Conservation (phyloP, 2,888 invertebrate genomes). For the Lochmaea crataegi region DNA sequence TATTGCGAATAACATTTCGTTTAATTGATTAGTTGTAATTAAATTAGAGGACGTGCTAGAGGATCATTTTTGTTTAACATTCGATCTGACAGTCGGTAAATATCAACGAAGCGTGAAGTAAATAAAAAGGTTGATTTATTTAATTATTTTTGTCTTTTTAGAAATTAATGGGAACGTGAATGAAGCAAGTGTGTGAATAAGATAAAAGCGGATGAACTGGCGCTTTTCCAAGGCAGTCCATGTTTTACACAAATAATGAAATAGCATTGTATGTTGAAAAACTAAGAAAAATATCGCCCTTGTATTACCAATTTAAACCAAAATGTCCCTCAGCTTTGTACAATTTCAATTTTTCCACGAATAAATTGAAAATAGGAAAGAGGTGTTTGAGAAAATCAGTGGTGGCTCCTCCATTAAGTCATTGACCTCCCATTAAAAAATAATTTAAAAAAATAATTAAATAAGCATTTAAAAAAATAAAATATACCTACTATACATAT, state of each 20-base stretch:
- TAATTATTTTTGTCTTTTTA: not conserved
- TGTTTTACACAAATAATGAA: not conserved
- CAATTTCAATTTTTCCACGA: too few species aligned
- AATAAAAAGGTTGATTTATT: not conserved
- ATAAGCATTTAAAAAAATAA: too few species aligned
- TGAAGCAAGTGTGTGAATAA: not conserved
- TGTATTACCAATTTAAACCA: too few species aligned
- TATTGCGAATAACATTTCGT: not conserved
- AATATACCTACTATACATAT: too few species aligned
- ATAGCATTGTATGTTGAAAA: not conserved
- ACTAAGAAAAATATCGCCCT: too few species aligned
- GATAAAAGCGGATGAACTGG: not conserved
- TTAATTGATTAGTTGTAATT: not conserved
- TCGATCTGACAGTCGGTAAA: not conserved
- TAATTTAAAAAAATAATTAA: too few species aligned
- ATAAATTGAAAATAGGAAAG: too few species aligned
- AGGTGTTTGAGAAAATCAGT: too few species aligned
- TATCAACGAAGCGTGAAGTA: not conserved
- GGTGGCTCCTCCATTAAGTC: too few species aligned
- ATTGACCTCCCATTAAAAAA: too few species aligned
- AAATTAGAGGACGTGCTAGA: slow-evolving; percentile 1
- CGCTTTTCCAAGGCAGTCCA: not conserved
- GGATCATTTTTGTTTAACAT: not conserved
- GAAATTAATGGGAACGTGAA: not conserved
- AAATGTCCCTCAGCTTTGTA: too few species aligned